Evolutionary conservation across 2,888 invertebrate genomes (phyloP).

Genomic region (Julus scandinavius): DNA sequence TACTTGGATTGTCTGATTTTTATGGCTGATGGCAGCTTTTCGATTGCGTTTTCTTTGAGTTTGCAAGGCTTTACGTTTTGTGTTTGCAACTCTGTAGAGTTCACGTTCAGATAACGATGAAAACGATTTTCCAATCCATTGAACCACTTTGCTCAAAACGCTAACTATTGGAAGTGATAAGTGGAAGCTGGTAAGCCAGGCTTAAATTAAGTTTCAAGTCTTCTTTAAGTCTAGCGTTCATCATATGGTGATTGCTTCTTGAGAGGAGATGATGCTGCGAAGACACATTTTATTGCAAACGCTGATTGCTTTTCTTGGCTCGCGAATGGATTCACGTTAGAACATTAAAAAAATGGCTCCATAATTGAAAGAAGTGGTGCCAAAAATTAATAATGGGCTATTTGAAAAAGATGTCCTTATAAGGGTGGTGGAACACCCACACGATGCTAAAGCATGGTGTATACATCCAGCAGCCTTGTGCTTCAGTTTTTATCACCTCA

Average conservation of each 20-base stretch:
- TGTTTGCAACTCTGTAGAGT: too few species aligned
- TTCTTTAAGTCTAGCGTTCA: neutral
- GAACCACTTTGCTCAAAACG: neutral
- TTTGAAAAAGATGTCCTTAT: neutral
- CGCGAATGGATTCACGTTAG: neutral
- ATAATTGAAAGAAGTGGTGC: neutral
- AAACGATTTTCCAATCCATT: neutral
- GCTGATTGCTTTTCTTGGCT: neutral
- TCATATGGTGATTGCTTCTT: neutral
- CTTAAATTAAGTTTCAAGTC: neutral
- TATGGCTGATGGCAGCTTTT: too few species aligned
- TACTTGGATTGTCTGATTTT: too few species aligned
- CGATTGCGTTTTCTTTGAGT: too few species aligned
- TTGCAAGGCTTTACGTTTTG: too few species aligned
- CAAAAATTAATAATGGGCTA: neutral
- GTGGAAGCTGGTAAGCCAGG: neutral
- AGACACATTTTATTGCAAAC: neutral
- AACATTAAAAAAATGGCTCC: slow-evolving; percentile 1
- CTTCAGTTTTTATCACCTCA: too few species aligned
- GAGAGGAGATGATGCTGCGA: neutral
- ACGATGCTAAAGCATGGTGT: too few species aligned
- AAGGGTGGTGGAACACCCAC: too few species aligned
- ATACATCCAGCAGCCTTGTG: too few species aligned
- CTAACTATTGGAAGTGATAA: neutral
- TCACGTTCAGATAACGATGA: too few species aligned